Evolutionary conservation across 2,113 vertebrate genomes (phyloP), one percentile per base, ranked within the genome.

Genomic region (Argyrosomus japonicus): DNA sequence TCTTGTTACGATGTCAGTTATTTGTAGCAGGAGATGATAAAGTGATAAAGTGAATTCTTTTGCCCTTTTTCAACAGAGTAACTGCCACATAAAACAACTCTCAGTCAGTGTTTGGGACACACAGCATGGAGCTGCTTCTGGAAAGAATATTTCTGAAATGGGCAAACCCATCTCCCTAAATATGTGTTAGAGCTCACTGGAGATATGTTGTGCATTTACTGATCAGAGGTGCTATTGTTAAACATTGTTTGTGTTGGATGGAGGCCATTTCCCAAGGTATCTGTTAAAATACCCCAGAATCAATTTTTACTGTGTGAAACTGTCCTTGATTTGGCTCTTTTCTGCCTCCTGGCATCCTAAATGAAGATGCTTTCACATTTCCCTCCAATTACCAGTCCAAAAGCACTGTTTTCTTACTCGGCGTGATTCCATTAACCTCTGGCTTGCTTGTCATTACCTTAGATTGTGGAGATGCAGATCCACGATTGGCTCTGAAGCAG

Each of bases 11-110:
- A 53, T 74, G 74, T 88, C 58, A 74, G 75, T 68, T 58, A n/a
- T 86, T 82, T 86, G 63, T 78, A 76, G 73, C 25, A 47, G 54
- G 68, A 74, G 76, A 78, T 75, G 82, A 88, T 85, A 4, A 80
- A 62, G 27, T 75, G 82, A 88, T 85, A 4, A 80, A 62, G 27
- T 69, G 62, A 60, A 12, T 48, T 25, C 43, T 53, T 68, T 57
- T 27, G 60, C 68, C 15, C 15, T 23, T 73, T 77, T 84, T 63
- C 60, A 65, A 21, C 76, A 14, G 61, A 62, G n/a, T n/a, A 32
- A 21, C 27, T 54, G 43, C 19, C 57, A 58, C 50, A 23, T 74
- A 32, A 69, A 75, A 75, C 62, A 48, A 29, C 27, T 68, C 29
- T 48, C 68, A 29, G 53, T 83, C 29, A 45, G 36, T 57, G 40